Percentiles rank a stretch among this genome's conserved stretches.
Conservation (phyloP, 2,797 vertebrate species). For the Eurystomus glaucurus region DNA sequence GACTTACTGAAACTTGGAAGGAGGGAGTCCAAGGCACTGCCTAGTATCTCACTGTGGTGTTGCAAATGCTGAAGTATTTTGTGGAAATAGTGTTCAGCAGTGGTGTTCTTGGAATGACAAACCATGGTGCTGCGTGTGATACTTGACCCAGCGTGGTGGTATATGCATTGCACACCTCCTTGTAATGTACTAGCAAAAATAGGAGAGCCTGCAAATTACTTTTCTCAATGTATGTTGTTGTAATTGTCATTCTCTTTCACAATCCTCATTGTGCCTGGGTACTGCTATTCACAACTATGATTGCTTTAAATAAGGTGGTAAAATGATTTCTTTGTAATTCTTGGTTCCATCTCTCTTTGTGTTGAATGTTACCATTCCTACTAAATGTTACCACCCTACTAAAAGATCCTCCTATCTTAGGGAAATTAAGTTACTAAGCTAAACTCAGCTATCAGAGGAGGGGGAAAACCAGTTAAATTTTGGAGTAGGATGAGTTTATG, state of each 20-base stretch:
- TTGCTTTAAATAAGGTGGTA: constrained; percentile 19
- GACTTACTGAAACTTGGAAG: accelerated
- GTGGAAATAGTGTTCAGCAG: not conserved
- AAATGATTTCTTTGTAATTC: not conserved
- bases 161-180: not conserved
- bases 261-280: not conserved
- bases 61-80: not conserved
- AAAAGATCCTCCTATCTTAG: not conserved
- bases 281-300: constrained; percentile 1
- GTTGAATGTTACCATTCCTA: not conserved
- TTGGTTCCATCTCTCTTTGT: not conserved
- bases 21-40: not conserved
- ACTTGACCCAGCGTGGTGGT: not conserved
- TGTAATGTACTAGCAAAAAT: not conserved
- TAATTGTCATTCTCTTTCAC: not conserved
- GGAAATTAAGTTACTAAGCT: not conserved
- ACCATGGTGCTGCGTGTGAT: not conserved
- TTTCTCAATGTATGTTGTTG: not conserved
- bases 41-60: not conserved
- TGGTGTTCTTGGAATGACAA: not conserved
- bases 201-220: not conserved
- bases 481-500: not conserved
- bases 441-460: not conserved
- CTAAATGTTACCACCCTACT: not conserved
- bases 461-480: not conserved